Evolutionary conservation across 2,797 vertebrate genomes (phyloP).

Genomic region (Hydrolagus colliei): DNA sequence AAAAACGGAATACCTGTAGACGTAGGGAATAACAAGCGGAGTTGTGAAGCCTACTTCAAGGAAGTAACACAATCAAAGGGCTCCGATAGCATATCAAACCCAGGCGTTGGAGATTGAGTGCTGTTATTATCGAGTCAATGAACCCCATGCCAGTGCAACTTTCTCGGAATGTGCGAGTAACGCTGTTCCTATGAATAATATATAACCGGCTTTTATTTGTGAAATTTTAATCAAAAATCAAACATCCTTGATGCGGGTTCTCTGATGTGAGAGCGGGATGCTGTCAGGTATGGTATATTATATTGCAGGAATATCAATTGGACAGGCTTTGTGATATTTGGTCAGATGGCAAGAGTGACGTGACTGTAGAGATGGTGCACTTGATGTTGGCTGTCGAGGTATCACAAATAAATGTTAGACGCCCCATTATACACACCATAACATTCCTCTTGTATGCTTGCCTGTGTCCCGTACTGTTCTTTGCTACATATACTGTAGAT

Average conservation of each 20-base stretch:
- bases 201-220: not conserved
- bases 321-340: too few species aligned
- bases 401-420: not conserved
- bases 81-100: not conserved
- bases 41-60: not conserved
- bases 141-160: not conserved
- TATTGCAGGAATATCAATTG: too few species aligned
- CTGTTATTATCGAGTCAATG: not conserved
- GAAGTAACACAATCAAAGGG: not conserved
- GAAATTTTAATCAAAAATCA: not conserved
- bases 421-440: not conserved
- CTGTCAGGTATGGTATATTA: too few species aligned
- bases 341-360: not conserved
- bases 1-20: not conserved
- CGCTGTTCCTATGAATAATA: not conserved
- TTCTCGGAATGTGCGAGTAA: not conserved
- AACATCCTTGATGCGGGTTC: not conserved
- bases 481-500: not conserved
- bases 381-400: not conserved
- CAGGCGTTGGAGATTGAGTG: not conserved
- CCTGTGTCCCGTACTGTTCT: not conserved
- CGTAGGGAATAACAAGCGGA: slow-evolving; percentile 14
- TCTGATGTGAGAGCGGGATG: too few species aligned
- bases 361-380: not conserved
- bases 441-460: not conserved